phyloP scores from a whole-genome alignment of 1,140 invertebrate species.

The Hormaphis cornu region DNA sequence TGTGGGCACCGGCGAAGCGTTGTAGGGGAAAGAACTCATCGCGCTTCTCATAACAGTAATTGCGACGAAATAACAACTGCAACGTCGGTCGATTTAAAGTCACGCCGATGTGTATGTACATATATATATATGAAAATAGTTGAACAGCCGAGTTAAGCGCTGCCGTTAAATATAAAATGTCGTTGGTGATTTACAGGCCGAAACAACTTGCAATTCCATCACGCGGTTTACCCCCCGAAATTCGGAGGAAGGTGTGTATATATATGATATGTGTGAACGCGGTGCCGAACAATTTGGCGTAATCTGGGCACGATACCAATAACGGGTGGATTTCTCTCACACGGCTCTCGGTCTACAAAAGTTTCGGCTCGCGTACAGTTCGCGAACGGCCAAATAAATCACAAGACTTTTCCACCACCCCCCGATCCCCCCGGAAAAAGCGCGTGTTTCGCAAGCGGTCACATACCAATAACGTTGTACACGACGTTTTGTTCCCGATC shows the following conservation, averaged over 20 bases:
- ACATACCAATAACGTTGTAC: background rate
- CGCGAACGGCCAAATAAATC: constrained; percentile 2
- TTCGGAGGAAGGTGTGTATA: background rate
- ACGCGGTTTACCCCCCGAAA: background rate
- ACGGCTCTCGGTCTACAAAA: background rate
- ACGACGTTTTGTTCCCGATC: too few species aligned
- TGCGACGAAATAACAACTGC: too few species aligned
- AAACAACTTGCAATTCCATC: too few species aligned
- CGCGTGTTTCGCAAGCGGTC: background rate
- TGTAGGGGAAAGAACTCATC: too few species aligned
- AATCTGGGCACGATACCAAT: constrained; percentile 28
- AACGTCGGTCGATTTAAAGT: too few species aligned
- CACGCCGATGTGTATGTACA: too few species aligned
- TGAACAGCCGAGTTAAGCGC: too few species aligned
- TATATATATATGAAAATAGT: too few species aligned
- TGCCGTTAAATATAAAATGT: too few species aligned
- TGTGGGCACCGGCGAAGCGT: too few species aligned
- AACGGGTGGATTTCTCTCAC: background rate
- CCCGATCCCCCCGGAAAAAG: background rate
- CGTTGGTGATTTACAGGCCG: too few species aligned
- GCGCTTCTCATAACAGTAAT: too few species aligned
- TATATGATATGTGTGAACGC: background rate
- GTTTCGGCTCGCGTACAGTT: background rate
- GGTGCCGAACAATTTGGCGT: constrained; percentile 25
- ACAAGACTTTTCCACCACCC: background rate